These are phyloP conservation scores for Phaethon lepturus DNA, from an alignment of 2,113 vertebrate species.

Conservation along the genomic window DNA sequence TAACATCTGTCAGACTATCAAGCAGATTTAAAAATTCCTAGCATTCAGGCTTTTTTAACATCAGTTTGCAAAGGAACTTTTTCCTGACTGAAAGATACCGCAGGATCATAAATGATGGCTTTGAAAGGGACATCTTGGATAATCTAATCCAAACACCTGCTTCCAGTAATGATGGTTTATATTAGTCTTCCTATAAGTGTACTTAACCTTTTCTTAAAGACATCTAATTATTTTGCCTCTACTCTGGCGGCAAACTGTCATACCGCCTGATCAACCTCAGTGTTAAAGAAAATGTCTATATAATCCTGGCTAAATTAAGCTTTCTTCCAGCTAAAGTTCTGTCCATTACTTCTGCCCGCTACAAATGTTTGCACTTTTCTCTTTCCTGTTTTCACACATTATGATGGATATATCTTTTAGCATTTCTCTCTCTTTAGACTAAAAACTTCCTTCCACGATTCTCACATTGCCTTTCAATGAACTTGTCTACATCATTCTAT, in stretches of 20 bases:
- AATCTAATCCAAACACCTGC: background rate
- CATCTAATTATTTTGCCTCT: background rate
- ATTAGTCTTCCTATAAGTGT: background rate
- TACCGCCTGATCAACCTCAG: background rate
- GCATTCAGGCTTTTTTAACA: background rate
- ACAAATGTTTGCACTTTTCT: background rate
- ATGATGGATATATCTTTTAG: background rate
- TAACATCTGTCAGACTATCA: background rate
- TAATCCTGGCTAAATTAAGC: background rate
- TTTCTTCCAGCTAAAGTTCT: background rate
- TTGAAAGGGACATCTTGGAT: background rate
- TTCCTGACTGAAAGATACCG: background rate
- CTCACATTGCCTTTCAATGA: background rate
- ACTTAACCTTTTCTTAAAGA: background rate
- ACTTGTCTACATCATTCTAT: background rate
- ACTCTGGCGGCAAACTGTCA: background rate
- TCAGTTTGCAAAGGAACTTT: background rate
- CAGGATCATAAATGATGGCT: background rate
- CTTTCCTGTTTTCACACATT: background rate
- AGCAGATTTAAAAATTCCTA: background rate
- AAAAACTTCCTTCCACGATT: background rate
- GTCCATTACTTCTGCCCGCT: background rate
- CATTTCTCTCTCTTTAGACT: background rate
- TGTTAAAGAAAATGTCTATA: background rate
- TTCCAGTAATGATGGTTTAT: background rate